Conservation (phyloP, 2,888 invertebrate species). For the Apotomis betuletana region DNA sequence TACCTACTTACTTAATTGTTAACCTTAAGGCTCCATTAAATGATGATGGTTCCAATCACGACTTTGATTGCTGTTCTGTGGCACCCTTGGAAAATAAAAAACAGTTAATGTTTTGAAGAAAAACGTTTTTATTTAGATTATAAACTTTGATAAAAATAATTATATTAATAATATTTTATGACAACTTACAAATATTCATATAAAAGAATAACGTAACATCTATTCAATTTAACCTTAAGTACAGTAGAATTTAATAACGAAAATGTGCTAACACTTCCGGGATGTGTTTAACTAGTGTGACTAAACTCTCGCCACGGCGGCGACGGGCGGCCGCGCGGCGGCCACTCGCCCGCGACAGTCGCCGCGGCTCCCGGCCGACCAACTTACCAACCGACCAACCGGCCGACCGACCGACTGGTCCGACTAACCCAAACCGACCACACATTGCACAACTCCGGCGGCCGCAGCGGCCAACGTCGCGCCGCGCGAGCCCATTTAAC, state of each 20-base stretch:
- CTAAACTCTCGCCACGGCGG: conserved; percentile 64
- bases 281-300: conserved; percentile 81
- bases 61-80: background rate
- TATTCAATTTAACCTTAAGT: conserved; percentile 80
- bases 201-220: conserved; percentile 84
- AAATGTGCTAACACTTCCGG: conserved; percentile 81
- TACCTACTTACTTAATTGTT: conserved; percentile 49
- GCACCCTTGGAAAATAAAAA: conserved; percentile 43
- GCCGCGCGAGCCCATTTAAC: conserved; percentile 60
- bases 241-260: conserved; percentile 77
- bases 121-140: conserved; percentile 85
- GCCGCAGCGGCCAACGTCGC: conserved; percentile 53
- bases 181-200: conserved; percentile 84
- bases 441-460: conserved; percentile 68
- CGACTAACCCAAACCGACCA: conserved; percentile 36
- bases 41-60: conserved; percentile 35
- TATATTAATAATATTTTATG: conserved; percentile 84
- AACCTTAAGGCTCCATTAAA: conserved; percentile 51
- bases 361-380: conserved; percentile 10
- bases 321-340: conserved; percentile 50
- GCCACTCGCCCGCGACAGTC: conserved; percentile 41
- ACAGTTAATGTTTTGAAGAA: conserved; percentile 77
- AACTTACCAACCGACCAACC: background rate
- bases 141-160: conserved; percentile 85
- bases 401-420: background rate